Evolutionary conservation across 2,113 vertebrate species (phyloP), one percentile per base, ranked within the genome.

Genomic region (Thalassoma bifasciatum): DNA sequence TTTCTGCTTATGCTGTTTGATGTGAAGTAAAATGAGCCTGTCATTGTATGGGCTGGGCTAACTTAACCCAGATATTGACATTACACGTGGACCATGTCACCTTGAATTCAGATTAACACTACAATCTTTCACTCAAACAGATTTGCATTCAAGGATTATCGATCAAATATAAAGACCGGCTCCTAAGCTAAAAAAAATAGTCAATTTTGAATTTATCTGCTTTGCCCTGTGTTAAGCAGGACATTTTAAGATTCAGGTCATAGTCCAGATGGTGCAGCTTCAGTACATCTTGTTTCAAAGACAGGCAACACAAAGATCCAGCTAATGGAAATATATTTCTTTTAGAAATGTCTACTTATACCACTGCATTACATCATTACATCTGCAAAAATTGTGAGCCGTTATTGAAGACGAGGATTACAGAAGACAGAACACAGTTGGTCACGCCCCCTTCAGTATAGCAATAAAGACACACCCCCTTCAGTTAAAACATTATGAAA

Each of bases 401-500:
- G 5, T 16, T 4, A 3, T 13, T 19, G 2, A 2, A 40, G 5
- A 16, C 1, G 3, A 14, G 17, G 5, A 8, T 19, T 14, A 53
- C n/a, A 17, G 17, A 1, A 47, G 2, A 52, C 3, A 21, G 2
- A 13, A 37, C 13, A 12, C 1, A 13, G 22, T 5, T 5, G 22
- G 14, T 21, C 8, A 17, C 37, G 38, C 38, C 23, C 36, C 14
- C 57, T 49, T 3, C 69, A 5, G 17, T 11, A 42, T 2, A n/a
- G 37, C 44, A 16, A 37, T n/a, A 0, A 4, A 16, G 60, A 49
- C 50, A 74, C 60, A 30, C 62, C 26, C 64, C 54, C 73, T 46
- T 21, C 26, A 37, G 22, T 52, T 36, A 5, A 34, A 75, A 56
- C 8, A 62, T 72, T n/a, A 64, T 66, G 59, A 53, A 63, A 83